Percentiles rank a stretch among this genome's conserved stretches.
phyloP scores from a whole-genome alignment of 2,797 vertebrate species.

The Alectoris magna region DNA sequence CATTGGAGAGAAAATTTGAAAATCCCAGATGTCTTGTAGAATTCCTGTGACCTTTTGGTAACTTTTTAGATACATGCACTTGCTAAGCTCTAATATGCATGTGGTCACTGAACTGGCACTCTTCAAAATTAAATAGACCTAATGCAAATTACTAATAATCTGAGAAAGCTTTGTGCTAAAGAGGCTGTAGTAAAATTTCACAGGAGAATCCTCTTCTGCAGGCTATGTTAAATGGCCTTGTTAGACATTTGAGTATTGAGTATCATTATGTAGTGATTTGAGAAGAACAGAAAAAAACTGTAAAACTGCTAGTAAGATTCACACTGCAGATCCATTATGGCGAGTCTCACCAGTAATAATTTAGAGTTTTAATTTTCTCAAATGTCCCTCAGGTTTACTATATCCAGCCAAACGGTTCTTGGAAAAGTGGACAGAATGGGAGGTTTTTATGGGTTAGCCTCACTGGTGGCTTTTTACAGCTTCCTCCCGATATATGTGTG shows the following conservation, averaged over 20 bases:
- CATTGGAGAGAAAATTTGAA: slow-evolving; percentile 35
- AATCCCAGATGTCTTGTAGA: slow-evolving; percentile 56
- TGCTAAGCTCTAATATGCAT: slow-evolving; percentile 44
- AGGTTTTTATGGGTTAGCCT: slow-evolving; percentile 51
- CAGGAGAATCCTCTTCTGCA: slow-evolving; percentile 62
- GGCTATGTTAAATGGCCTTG: slow-evolving; percentile 63
- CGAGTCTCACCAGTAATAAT: slow-evolving; percentile 64
- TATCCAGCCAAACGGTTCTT: slow-evolving; percentile 50
- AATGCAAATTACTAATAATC: slow-evolving; percentile 66
- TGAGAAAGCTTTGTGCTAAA: slow-evolving; percentile 65
- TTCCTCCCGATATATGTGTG: background rate
- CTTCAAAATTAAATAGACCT: slow-evolving; percentile 68
- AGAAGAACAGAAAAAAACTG: slow-evolving; percentile 65
- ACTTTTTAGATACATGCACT: slow-evolving; percentile 52
- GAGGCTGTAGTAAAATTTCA: slow-evolving; percentile 72
- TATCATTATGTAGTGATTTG: slow-evolving; percentile 66
- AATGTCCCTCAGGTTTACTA: slow-evolving; percentile 61
- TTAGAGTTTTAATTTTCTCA: slow-evolving; percentile 74
- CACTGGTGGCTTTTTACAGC: background rate
- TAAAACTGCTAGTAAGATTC: slow-evolving; percentile 63
- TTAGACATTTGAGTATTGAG: slow-evolving; percentile 68
- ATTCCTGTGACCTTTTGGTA: slow-evolving; percentile 69
- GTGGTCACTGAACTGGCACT: slow-evolving; percentile 64
- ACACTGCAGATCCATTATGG: slow-evolving; percentile 63
- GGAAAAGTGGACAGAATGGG: slow-evolving; percentile 42